phyloP scores from a whole-genome alignment of 1,140 invertebrate species.

The Polypedilum vanderplanki region DNA sequence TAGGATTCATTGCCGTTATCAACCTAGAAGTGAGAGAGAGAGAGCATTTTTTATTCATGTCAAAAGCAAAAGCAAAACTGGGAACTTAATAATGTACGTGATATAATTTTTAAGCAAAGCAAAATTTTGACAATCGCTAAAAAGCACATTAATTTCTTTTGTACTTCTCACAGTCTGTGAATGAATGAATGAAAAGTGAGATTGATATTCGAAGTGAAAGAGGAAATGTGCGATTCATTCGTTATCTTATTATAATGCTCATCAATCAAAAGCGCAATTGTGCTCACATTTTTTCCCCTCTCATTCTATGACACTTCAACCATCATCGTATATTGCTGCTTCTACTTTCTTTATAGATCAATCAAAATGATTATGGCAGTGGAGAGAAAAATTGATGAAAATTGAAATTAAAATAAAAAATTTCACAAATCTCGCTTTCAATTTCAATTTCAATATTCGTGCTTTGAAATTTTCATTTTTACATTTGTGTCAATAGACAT shows the following conservation, averaged over 20 bases:
- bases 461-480: background rate
- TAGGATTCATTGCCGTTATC: slow-evolving; percentile 6
- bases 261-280: slow-evolving; percentile 17
- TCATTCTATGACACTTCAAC: background rate
- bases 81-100: slow-evolving; percentile 12
- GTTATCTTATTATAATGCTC: slow-evolving; percentile 4
- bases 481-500: background rate
- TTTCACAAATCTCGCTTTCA: background rate
- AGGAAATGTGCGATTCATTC: background rate
- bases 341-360: background rate
- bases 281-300: background rate
- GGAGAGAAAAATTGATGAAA: background rate
- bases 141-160: slow-evolving; percentile 14
- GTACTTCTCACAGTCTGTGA: background rate
- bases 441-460: background rate
- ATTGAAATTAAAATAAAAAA: background rate
- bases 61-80: background rate
- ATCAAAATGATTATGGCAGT: background rate
- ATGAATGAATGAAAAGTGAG: background rate
- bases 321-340: background rate
- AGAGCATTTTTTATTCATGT: background rate
- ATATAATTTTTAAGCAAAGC: background rate
- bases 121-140: background rate
- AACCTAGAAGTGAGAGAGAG: too few relatives aligned
- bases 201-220: background rate